These are phyloP conservation scores for Eretmodus cyanostictus DNA, from an alignment of 2,113 vertebrate genomes.

Conservation along the genomic window DNA sequence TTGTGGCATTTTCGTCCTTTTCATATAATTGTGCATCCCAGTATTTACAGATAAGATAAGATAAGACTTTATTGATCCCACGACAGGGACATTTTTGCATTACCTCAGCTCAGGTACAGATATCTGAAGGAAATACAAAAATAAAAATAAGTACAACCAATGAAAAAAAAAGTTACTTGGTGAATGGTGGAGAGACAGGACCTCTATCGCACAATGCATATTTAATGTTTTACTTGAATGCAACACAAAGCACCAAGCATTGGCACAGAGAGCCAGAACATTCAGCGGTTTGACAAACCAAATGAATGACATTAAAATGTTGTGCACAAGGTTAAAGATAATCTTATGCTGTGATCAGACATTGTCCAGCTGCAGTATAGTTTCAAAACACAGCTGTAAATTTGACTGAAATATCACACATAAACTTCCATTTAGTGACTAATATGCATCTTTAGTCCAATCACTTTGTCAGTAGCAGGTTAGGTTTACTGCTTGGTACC, in stretches of 20 bases:
- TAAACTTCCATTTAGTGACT: neutral
- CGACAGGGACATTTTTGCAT: neutral
- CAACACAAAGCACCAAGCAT: neutral
- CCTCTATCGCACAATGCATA: neutral
- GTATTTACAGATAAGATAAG: neutral
- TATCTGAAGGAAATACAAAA: neutral
- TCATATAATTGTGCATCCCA: neutral
- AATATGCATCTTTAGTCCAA: neutral
- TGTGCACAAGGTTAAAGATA: neutral
- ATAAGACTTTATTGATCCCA: neutral
- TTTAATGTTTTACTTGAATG: neutral
- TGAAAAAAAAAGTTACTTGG: neutral
- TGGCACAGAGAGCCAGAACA: neutral
- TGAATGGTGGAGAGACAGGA: neutral
- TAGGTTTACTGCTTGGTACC: neutral
- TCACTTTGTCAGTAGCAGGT: neutral
- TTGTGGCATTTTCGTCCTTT: neutral
- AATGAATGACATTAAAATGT: conserved; percentile 15
- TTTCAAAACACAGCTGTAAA: neutral
- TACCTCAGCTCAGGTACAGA: neutral
- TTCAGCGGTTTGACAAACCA: conserved; percentile 1
- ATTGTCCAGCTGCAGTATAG: neutral
- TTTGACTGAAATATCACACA: neutral
- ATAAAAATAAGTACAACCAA: neutral
- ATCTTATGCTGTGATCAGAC: neutral